Base-by-base conservation (phyloP, 2,888 invertebrate species). In the Geophilus truncorum region DNA sequence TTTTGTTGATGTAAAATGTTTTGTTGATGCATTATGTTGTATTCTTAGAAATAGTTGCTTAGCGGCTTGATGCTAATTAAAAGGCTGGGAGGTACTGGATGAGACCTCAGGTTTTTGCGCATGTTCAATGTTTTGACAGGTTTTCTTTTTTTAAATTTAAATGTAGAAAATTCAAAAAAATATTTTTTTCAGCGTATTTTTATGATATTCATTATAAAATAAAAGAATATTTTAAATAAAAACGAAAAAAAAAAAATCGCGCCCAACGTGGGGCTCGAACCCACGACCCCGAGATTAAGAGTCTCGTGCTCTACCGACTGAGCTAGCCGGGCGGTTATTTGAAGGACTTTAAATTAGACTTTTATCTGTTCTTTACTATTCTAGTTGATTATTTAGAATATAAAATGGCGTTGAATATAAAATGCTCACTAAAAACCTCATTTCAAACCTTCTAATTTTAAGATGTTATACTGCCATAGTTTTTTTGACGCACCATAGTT, bases 241-340 rank as follows among this genome's bases (percentile, higher is more conserved):
- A 77, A 32, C n/a, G n/a, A 77, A 77, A 77, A 77, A 30, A 32
- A 15, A 15, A 77, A 77, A 5, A 30, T 9, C n/a, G 6, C 77
- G 88, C 89, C 89, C 89, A 88, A 89, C 88, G 89, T 89, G 89
- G 89, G 89, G 89, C 89, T 89, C 89, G 89, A 89, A 89, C 89
- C 89, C 89, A 89, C 89, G 89, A 89, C 89, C 89, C 89, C 88
- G 89, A 88, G 89, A 89, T 89, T 89, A 89, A 89, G 89, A 89
- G 88, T 89, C 88, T 88, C 88, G 87, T 88, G 89, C 89, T 89
- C 88, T 88, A 88, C 89, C 89, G 88, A 88, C 88, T 88, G 88
- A 88, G 88, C 88, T 88, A 88, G 87, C 87, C 87, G 86, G 87
- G 83, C 83, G 40, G 40, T 40, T 40, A 15, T 5, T 9, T 12